Percentiles rank a stretch among this genome's conserved stretches.
Conservation (phyloP, 2,888 invertebrate genomes). For the Caprella mutica region DNA sequence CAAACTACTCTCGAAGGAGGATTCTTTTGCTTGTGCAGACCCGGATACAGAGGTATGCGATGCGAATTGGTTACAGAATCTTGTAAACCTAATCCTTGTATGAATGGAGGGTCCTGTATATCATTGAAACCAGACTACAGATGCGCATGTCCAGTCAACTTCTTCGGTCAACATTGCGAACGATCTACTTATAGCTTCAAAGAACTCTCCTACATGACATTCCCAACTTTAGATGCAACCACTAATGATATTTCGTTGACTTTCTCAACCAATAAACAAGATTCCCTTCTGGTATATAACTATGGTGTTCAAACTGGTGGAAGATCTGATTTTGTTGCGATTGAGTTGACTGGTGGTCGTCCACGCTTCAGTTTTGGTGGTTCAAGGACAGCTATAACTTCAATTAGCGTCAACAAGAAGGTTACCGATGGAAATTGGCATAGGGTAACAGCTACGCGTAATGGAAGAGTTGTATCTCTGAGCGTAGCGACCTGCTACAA, state of each 20-base stretch:
- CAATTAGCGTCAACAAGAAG: constrained; percentile 54
- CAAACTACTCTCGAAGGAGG: constrained; percentile 75
- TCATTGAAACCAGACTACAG: constrained; percentile 72
- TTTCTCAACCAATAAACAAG: constrained; percentile 76
- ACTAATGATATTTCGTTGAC: constrained; percentile 84
- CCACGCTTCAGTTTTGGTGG: constrained; percentile 83
- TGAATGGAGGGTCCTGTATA: constrained; percentile 76
- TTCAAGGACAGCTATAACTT: constrained; percentile 73
- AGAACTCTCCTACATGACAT: constrained; percentile 79
- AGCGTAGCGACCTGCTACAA: constrained; percentile 70
- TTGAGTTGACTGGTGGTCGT: constrained; percentile 72
- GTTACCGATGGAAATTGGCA: constrained; percentile 83
- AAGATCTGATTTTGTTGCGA: constrained; percentile 79
- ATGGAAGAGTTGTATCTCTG: constrained; percentile 73
- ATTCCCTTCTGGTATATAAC: constrained; percentile 80
- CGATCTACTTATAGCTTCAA: constrained; percentile 79
- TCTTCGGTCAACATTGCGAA: constrained; percentile 80
- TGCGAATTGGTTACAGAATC: constrained; percentile 76
- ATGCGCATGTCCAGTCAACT: constrained; percentile 67
- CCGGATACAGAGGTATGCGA: constrained; percentile 79
- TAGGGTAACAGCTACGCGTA: constrained; percentile 78
- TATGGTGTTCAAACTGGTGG: constrained; percentile 79
- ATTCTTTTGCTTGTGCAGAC: constrained; percentile 82
- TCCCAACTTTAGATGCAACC: constrained; percentile 69
- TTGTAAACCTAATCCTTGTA: constrained; percentile 85